Percentiles rank a stretch among this genome's conserved stretches.
Conservation (phyloP, 2,113 vertebrate species). For the Empidonax alnorum region DNA sequence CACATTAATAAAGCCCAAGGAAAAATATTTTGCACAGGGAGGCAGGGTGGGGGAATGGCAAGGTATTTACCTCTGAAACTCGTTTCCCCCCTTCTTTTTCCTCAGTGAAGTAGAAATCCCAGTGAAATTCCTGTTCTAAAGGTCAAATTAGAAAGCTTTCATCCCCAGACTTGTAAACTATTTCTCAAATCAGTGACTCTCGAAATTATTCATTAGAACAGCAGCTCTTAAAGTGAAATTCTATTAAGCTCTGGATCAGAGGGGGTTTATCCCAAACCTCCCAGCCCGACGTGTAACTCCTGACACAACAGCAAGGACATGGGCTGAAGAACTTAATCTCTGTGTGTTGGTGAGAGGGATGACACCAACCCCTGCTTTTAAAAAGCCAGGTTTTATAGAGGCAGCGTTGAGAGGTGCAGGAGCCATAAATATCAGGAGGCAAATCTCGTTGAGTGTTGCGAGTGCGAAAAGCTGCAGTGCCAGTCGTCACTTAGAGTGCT, state of each 20-base stretch:
- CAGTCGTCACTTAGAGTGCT: constrained; percentile 6
- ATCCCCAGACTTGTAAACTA: constrained; percentile 44
- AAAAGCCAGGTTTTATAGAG: neutral
- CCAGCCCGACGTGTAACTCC: neutral
- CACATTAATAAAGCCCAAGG: neutral
- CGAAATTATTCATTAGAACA: constrained; percentile 58
- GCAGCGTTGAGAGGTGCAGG: neutral
- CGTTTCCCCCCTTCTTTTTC: neutral
- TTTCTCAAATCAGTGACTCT: constrained; percentile 58
- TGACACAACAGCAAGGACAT: neutral
- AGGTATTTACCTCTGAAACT: neutral
- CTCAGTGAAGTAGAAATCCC: constrained; percentile 30
- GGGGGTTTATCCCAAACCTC: neutral
- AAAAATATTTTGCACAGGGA: neutral
- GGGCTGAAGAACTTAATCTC: neutral
- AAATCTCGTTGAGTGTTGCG: neutral
- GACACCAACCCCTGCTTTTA: neutral
- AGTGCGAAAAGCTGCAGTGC: constrained; percentile 28
- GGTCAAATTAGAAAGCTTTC: constrained; percentile 59
- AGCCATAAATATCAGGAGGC: neutral
- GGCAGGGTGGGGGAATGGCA: neutral
- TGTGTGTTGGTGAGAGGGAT: neutral
- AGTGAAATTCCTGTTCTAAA: constrained; percentile 52
- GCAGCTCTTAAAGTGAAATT: constrained; percentile 37
- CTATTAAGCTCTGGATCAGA: constrained; percentile 15